These are phyloP conservation scores for Clarias batrachus DNA, from an alignment of 2,113 vertebrate species.

Conservation along the genomic window DNA sequence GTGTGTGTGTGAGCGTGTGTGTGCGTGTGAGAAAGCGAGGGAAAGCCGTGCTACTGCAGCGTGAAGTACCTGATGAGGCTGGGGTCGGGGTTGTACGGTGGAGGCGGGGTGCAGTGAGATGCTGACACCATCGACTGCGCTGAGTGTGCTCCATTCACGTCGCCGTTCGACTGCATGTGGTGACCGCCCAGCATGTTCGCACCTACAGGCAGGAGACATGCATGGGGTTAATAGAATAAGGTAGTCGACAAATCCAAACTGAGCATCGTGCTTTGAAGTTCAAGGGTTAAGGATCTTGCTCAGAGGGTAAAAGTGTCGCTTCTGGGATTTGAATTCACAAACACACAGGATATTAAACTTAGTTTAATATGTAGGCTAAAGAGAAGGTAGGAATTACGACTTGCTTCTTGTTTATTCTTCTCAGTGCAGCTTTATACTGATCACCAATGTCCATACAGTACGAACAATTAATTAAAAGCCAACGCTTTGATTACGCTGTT, in stretches of 20 bases:
- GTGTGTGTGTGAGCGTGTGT: conserved; percentile 15
- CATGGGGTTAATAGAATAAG: too few relatives aligned
- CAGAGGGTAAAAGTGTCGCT: neutral
- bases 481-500: neutral
- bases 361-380: neutral
- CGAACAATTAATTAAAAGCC: neutral
- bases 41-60: conserved; percentile 73
- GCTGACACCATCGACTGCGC: conserved; percentile 88
- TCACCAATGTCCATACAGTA: neutral
- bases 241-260: neutral
- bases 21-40: conserved; percentile 27
- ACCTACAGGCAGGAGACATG: conserved; percentile 67
- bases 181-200: conserved; percentile 84
- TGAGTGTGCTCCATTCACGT: conserved; percentile 86
- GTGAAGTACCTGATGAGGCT: conserved; percentile 92
- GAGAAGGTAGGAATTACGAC: neutral
- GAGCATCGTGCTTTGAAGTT: neutral
- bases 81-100: conserved; percentile 94
- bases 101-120: conserved; percentile 92
- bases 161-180: conserved; percentile 84
- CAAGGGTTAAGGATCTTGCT: neutral
- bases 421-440: neutral
- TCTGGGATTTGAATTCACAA: neutral
- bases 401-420: neutral
- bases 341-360: neutral